Base-by-base conservation (phyloP, 2,113 vertebrate genomes). In the Leptobrachium leishanense region DNA sequence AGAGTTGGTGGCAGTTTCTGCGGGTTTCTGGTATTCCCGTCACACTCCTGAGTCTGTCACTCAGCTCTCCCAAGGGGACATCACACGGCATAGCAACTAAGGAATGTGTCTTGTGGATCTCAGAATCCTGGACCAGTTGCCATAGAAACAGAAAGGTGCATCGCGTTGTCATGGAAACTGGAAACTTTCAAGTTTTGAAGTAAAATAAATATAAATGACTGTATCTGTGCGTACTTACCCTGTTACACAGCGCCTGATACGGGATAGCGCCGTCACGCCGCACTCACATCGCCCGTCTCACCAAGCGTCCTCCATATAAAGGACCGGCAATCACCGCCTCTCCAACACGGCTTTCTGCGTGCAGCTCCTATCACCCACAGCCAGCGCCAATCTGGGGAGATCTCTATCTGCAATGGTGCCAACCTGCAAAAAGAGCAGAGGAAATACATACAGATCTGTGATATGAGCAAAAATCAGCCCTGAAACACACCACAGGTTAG, bases 101-200 rank as follows among this genome's bases (percentile, higher is more conserved):
- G 53, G 31, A 74, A 74, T 39, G 53, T 39, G 74, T 64, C 72
- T 74, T 31, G 42, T 59, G 72, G 20, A 74, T 90, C 91, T 88
- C 91, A 93, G 92, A 93, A 90, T 84, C 62, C 84, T 0, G 81
- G 84, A 88, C 81, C 83, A 65, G 93, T 94, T 93, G 86, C 91
- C 89, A 85, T 92, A 86, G 93, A 84, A 92, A 94, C 91, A 81
- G 87, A 90, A 94, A 94, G 90, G 92, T 93, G 90, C 90, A 94
- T 94, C 92, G 87, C 83, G 88, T 93, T 84, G 81, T 88, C 87
- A 88, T 91, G 89, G 92, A 86, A 93, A 94, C 92, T 85, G 83
- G 84, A 88, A 91, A 92, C 89, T 88, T 90, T 88, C 42, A 83
- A 90, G 87, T 88, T 89, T 87, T 90, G 88, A 89, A 87, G 85